A percentile compares a stretch with the other conserved stretches of the same genome.
Evolutionary conservation across 2,113 vertebrate genomes (phyloP).

Genomic region (Origma solitaria): DNA sequence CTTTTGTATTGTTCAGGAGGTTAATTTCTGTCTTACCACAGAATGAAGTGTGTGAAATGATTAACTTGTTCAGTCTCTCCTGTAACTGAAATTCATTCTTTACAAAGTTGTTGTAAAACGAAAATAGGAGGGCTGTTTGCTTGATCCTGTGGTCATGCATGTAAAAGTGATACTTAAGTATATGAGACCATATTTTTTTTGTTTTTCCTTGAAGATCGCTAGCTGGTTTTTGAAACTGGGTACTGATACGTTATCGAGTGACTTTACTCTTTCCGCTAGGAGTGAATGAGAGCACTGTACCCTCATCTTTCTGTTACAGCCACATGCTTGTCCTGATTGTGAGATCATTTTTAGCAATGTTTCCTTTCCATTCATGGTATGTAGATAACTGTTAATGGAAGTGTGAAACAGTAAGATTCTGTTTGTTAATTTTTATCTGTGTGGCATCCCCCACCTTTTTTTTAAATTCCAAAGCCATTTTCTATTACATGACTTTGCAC

Average conservation of each 20-base stretch:
- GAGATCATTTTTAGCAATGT: not conserved
- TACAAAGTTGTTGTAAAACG: not conserved
- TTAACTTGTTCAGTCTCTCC: not conserved
- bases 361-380: slow-evolving; percentile 37
- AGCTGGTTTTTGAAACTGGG: not conserved
- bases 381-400: slow-evolving; percentile 31
- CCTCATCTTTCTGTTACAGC: slow-evolving; percentile 15
- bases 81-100: not conserved
- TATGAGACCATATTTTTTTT: not conserved
- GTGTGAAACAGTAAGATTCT: slow-evolving; percentile 25
- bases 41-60: slow-evolving; percentile 29
- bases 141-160: not conserved
- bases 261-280: not conserved
- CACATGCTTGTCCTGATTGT: not conserved
- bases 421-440: not conserved
- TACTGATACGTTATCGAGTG: not conserved
- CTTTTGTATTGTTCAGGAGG: slow-evolving; percentile 30
- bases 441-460: not conserved
- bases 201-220: not conserved
- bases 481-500: not conserved
- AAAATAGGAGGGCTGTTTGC: not conserved
- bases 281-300: not conserved
- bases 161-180: not conserved
- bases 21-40: slow-evolving; percentile 38
- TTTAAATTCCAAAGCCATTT: not conserved